These are phyloP conservation scores for Platichthys stellatus DNA, from an alignment of 2,113 vertebrate species.

Conservation along the genomic window DNA sequence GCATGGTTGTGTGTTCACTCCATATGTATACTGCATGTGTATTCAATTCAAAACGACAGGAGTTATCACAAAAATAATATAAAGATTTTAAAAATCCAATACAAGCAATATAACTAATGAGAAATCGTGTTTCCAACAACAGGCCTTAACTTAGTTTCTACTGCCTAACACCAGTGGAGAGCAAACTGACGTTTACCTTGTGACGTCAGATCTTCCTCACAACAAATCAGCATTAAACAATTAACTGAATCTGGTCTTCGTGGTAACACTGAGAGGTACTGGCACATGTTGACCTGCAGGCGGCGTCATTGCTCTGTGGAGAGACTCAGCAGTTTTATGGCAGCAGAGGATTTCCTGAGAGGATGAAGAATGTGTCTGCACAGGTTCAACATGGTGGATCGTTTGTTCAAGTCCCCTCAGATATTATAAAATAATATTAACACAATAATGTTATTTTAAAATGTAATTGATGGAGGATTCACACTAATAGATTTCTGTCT, in stretches of 20 bases:
- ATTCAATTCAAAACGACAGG: no score
- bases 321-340: not conserved
- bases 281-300: not conserved
- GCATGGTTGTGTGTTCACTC: no score
- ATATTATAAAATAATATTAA: not conserved
- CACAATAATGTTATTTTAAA: not conserved
- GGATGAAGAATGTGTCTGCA: not conserved
- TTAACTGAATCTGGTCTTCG: not conserved
- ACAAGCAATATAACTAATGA: no score
- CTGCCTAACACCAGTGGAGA: no score
- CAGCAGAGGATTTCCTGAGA: not conserved
- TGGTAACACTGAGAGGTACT: not conserved
- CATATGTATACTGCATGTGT: no score
- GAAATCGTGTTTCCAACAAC: no score
- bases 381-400: not conserved
- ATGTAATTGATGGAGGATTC: not conserved
- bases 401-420: not conserved
- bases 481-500: not conserved
- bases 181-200: no score
- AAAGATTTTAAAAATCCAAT: no score
- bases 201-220: not conserved
- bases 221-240: not conserved
- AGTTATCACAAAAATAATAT: no score
- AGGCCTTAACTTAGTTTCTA: no score
- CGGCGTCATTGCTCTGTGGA: slow-evolving; percentile 41